Evolutionary conservation across 2,113 vertebrate genomes (phyloP).

Genomic region (Cnemophilus loriae): DNA sequence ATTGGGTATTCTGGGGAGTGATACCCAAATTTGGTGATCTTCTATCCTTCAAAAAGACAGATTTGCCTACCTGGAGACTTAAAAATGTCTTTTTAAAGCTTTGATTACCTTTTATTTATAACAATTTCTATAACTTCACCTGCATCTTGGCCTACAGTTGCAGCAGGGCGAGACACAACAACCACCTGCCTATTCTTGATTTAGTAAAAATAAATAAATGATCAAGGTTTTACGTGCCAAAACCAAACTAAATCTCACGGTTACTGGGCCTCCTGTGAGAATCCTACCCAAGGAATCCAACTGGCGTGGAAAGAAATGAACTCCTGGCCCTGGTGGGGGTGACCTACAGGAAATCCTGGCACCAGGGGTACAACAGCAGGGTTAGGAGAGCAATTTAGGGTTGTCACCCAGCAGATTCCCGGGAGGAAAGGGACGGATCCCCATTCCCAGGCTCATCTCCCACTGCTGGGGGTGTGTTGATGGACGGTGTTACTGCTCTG

Average conservation of each 20-base stretch:
- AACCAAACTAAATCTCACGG: background rate
- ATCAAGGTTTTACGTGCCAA: background rate
- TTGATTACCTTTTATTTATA: background rate
- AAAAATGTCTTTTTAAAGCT: background rate
- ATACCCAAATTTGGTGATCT: background rate
- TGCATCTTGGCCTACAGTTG: background rate
- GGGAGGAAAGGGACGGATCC: background rate
- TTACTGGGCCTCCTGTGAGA: background rate
- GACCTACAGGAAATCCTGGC: background rate
- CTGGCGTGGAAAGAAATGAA: background rate
- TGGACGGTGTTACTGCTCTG: background rate
- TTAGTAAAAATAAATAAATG: background rate
- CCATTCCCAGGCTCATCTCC: background rate
- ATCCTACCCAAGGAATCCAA: background rate
- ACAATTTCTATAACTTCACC: background rate
- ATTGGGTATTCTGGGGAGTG: background rate
- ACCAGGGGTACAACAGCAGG: background rate
- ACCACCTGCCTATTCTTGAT: no score
- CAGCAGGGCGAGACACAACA: background rate
- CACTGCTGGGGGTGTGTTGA: accelerated
- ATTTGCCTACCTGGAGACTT: background rate
- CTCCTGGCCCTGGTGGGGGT: background rate
- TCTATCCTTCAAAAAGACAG: background rate
- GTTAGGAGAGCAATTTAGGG: background rate
- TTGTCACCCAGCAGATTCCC: background rate